Evolutionary conservation across 2,888 invertebrate species (phyloP), one percentile per base, ranked within the genome.

Genomic region (Acrobasis consociella): DNA sequence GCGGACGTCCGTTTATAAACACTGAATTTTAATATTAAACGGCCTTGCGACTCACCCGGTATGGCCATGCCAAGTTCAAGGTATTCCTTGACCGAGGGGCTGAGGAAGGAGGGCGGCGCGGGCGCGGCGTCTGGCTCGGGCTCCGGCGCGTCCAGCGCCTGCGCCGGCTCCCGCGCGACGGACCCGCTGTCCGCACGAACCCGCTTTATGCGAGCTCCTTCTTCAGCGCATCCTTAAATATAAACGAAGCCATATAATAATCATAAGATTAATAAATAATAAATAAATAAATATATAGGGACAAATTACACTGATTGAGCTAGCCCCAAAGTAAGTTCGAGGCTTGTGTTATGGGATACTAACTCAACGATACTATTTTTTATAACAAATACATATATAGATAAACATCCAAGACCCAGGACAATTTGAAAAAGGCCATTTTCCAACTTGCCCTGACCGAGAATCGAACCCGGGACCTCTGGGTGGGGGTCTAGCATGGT

Each of bases 11-110:
- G 56, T 42, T 56, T 16, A 39, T 37, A 53, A 38, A 37, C n/a
- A 3, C 52, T 52, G 52, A 52, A 52, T 52, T 7, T 52, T 56
- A 56, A 56, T 56, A 46, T 13, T 17, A 42, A 42, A 56, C 42
- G 42, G 22, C 56, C 56, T 56, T 56, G 38, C 13, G 9, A 76
- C 93, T 92, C 92, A 97, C 97, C 97, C 77, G 97, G 97, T 91
- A 97, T 97, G 69, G 97, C 97, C 94, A 97, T 97, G 76, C 97
- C 97, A 72, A 97, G 94, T 89, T 97, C 97, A 71, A 97, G 93
- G 86, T 97, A 97, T 82, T 97, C 97, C 72, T 96, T 94, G 52
- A 97, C 97, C 0, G 97, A 97, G 51, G 97, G 96, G 82, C 96
- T 97, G 72, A 97, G 92, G 86, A 97, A 97, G 70, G 96, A 95